Evolutionary conservation across 2,797 vertebrate species (phyloP).

Genomic region (Eremophila alpestris): DNA sequence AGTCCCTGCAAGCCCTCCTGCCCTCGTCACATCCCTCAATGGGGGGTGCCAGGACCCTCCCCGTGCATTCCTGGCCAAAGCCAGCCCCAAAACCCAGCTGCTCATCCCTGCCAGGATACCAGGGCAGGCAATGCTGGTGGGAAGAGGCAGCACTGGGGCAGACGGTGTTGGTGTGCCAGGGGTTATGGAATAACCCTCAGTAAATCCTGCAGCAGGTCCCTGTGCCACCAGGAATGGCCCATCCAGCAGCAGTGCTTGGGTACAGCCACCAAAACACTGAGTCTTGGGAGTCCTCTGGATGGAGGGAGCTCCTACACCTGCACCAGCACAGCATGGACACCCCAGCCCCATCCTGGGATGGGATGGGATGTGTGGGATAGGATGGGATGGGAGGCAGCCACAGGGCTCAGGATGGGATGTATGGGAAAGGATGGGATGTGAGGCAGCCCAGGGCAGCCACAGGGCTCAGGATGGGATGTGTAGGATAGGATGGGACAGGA

Average conservation of each 20-base stretch:
- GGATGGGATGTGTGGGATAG: not conserved
- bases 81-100: not conserved
- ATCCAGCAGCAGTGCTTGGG: fast-evolving
- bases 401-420: fast-evolving
- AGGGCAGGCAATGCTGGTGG: fast-evolving
- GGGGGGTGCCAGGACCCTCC: not conserved
- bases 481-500: not conserved
- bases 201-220: not conserved
- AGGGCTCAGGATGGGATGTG: not conserved
- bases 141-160: not conserved
- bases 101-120: not conserved
- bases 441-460: too few species aligned
- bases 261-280: fast-evolving
- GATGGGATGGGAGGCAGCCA: not conserved
- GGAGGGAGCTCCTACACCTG: not conserved
- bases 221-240: fast-evolving
- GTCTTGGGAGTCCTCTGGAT: fast-evolving
- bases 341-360: not conserved
- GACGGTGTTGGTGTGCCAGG: fast-evolving
- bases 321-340: fast-evolving
- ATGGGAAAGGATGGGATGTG: not conserved
- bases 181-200: fast-evolving
- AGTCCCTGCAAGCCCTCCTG: not conserved
- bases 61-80: fast-evolving
- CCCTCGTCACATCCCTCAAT: fast-evolving